phyloP scores from a whole-genome alignment of 1,140 invertebrate genomes.

The Diprion similis region DNA sequence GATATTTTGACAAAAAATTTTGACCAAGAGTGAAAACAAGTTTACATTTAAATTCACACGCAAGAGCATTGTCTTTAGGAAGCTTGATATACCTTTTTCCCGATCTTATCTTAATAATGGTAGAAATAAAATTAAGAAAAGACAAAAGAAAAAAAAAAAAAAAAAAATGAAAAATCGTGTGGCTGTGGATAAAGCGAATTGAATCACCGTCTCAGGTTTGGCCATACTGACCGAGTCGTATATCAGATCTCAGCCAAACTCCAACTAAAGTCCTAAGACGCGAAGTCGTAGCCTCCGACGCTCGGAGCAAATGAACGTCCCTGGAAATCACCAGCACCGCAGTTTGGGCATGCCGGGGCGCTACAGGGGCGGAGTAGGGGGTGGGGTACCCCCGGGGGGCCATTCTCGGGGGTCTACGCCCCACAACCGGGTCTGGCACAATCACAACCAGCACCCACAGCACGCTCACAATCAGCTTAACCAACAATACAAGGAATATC shows the following conservation, averaged over 20 bases:
- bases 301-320: constrained; percentile 46
- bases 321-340: constrained; percentile 54
- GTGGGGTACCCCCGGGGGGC: constrained; percentile 28
- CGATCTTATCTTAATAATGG: neutral
- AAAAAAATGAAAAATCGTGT: neutral
- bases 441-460: constrained; percentile 40
- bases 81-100: neutral
- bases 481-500: constrained; percentile 57
- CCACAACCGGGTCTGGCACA: constrained; percentile 50
- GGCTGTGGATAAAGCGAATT: constrained; percentile 5
- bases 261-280: constrained; percentile 5
- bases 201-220: constrained; percentile 11
- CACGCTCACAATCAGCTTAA: constrained; percentile 44
- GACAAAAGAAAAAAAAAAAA: neutral
- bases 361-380: constrained; percentile 39
- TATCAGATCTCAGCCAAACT: neutral
- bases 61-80: constrained; percentile 1
- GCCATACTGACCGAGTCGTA: constrained; percentile 9
- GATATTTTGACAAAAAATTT: no score
- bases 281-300: constrained; percentile 9
- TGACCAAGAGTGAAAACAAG: no score
- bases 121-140: neutral
- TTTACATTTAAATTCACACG: neutral
- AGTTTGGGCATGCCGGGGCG: constrained; percentile 52
- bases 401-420: constrained; percentile 39